Base-by-base conservation (phyloP, 2,888 invertebrate genomes). In the Zonitis immaculata region DNA sequence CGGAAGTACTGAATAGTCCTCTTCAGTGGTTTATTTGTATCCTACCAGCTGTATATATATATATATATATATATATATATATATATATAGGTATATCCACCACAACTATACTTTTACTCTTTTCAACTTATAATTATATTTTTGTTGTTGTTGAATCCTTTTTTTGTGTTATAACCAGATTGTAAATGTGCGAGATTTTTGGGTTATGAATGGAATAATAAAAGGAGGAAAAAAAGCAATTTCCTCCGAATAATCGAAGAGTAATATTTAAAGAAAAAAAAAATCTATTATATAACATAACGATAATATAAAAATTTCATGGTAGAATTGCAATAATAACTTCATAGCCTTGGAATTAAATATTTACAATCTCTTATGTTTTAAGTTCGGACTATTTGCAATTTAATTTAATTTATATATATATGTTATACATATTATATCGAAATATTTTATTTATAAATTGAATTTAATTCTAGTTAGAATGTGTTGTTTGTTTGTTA, bases 21-120 rank as follows among this genome's bases (percentile, higher is more conserved):
- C 59, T 60, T 63, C 68, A 68, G 71, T 70, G 71, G 70, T 71
- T 72, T 71, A 65, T 68, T 67, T 65, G 60, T 61, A 61, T 58
- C 61, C 59, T 55, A 62, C 59, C 59, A 59, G 59, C 58, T 61
- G 57, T 54, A 59, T n/a, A n/a, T n/a, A n/a, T n/a, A n/a, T n/a
- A n/a, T n/a, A n/a, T n/a, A n/a, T n/a, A n/a, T n/a, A n/a, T n/a
- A n/a, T n/a, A n/a, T n/a, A n/a, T n/a, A n/a, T n/a, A n/a, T n/a
- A n/a, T n/a, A n/a, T n/a, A n/a, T n/a, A n/a, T n/a, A n/a, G n/a
- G n/a, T n/a, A n/a, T 56, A 43, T 39, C 39, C 48, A 48, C 39
- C 39, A 20, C 39, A 39, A 39, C 39, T 39, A 39, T 39, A 39
- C 39, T 18, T 39, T 39, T 39, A 39, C 39, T 44, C 54, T 54